Base-by-base conservation (phyloP, 2,113 vertebrate species). In the Salvator merianae region DNA sequence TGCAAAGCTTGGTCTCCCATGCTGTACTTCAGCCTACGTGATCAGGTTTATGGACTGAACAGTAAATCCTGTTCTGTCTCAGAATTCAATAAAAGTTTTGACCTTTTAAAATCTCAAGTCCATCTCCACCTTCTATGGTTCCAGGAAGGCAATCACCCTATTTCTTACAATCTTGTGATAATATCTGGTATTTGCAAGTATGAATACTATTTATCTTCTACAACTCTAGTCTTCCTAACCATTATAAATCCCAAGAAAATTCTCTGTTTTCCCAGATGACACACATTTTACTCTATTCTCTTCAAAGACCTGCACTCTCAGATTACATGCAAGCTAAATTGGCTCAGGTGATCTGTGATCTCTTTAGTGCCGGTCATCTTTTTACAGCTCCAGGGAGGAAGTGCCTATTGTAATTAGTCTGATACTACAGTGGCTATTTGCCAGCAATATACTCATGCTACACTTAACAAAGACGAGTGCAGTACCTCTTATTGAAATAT, bases 261-360 rank as follows among this genome's bases (percentile, higher is more conserved):
- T 77, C 30, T 43, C 1, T 28, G 34, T 50, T 38, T 77, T 65
- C 38, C 38, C 76, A 55, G 72, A 2, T 79, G 71, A 22, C 2
- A 59, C 59, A 47, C 68, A 22, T 84, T 26, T 72, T 59, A 72
- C 55, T 82, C 53, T 22, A 43, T 73, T 65, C 77, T 73, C 38
- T 69, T 84, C 72, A 79, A 84, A 73, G 76, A 85, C 77, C 62
- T 20, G 65, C 55, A 65, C 55, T 53, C 70, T 63, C 38, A 73
- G 83, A 79, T 79, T 85, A 85, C 59, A 63, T 73, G 36, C 22
- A 79, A 34, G 55, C 69, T 85, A 63, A 79, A 85, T 79, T 79
- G 83, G 77, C 79, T 79, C 79, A 85, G 69, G 83, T 79, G 83
- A 79, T 79, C 55, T 38, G 24, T 65, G 69, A 85, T 63, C 68